These are phyloP conservation scores for Ondatra zibethicus DNA, from an alignment of 2,113 vertebrate species.

Conservation along the genomic window DNA sequence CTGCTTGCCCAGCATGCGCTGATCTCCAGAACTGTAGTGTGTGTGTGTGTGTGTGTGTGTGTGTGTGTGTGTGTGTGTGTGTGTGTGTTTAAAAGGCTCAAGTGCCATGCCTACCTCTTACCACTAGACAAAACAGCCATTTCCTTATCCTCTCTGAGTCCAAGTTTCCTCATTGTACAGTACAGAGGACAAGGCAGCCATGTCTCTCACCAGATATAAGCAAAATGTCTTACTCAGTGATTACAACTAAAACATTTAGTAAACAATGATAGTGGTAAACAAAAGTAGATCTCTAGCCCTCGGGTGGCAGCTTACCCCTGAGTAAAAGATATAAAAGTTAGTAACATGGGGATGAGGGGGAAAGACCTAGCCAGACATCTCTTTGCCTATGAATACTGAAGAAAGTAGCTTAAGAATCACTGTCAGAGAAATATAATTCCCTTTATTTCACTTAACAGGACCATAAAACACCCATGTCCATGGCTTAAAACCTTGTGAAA, in stretches of 20 bases:
- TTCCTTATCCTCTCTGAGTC: not conserved
- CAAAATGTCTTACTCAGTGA: not conserved
- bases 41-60: too few species aligned
- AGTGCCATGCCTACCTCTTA: not conserved
- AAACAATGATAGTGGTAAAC: not conserved
- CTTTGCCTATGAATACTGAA: fast-evolving
- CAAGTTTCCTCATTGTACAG: not conserved
- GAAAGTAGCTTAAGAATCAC: not conserved
- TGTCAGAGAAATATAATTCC: not conserved
- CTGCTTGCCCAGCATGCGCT: not conserved
- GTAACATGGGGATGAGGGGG: too few species aligned
- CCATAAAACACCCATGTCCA: not conserved
- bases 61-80: too few species aligned
- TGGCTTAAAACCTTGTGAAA: not conserved
- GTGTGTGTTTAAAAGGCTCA: not conserved
- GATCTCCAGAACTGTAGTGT: not conserved
- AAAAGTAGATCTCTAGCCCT: not conserved
- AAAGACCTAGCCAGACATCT: not conserved
- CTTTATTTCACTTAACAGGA: not conserved
- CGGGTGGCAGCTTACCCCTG: not conserved
- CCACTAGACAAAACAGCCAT: not conserved
- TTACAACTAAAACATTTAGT: not conserved
- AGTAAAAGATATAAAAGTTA: not conserved
- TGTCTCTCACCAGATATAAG: not conserved
- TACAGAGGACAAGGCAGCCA: not conserved